phyloP scores from a whole-genome alignment of 1,140 invertebrate species.

The Ips typographus region DNA sequence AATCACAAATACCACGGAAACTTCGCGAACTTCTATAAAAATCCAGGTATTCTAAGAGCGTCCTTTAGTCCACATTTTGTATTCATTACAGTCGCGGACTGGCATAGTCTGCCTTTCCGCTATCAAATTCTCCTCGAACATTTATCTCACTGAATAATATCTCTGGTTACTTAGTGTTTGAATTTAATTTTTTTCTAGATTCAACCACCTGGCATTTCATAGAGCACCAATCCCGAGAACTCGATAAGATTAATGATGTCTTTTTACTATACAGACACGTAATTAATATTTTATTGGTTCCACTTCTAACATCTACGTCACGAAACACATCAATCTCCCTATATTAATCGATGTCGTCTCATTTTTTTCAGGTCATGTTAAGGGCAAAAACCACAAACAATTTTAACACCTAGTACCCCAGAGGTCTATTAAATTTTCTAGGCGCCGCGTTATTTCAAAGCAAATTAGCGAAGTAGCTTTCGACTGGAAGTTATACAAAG shows the following conservation, averaged over 20 bases:
- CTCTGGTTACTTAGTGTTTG: not conserved
- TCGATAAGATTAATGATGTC: slow-evolving; percentile 3
- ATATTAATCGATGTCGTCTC: not conserved
- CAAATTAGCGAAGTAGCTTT: no score
- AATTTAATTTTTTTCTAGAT: not conserved
- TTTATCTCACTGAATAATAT: slow-evolving; percentile 10
- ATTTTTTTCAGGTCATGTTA: no score
- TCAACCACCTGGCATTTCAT: not conserved
- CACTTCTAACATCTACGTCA: not conserved
- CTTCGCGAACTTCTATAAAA: not conserved
- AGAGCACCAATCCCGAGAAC: not conserved
- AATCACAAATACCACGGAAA: not conserved
- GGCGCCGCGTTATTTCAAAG: no score
- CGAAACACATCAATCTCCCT: not conserved
- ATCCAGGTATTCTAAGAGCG: slow-evolving; percentile 7
- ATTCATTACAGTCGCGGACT: slow-evolving; percentile 9
- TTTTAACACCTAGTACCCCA: no score
- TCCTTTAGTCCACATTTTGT: slow-evolving; percentile 7
- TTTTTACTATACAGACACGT: not conserved
- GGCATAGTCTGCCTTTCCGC: slow-evolving; percentile 6
- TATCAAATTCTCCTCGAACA: slow-evolving; percentile 13
- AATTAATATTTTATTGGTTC: slow-evolving; percentile 3
- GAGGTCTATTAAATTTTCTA: no score
- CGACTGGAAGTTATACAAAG: no score
- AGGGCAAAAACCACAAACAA: no score